Evolutionary conservation across 1,140 invertebrate species (phyloP), one percentile per base, ranked within the genome.

Genomic region (Saccostrea glomerata): DNA sequence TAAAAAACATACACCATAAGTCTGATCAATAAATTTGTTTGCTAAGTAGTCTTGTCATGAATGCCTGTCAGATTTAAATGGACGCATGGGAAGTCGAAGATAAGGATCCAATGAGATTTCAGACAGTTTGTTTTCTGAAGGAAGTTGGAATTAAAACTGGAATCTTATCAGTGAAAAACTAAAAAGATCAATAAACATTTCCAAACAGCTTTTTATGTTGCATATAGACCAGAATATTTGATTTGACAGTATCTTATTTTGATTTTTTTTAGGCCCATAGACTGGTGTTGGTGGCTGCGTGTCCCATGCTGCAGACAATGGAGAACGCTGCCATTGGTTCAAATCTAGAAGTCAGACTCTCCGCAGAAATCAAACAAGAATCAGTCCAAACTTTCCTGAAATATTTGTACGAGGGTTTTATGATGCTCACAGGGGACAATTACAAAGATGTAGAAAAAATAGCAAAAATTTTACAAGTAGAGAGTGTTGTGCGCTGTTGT

Each of bases 251-350:
- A 60, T 55, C 82, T 54, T 56, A n/a, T 85, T 40, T n/a, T n/a
- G n/a, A n/a, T n/a, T n/a, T n/a, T n/a, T 30, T 85, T 23, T 63
- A 90, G 90, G 90, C 90, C 55, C 90, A 90, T 30, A 86, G 90
- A 86, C 54, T 90, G 17, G 90, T 90, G 15, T 36, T 90, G 30
- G 88, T 90, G 6, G 90, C 90, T 73, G 90, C 90, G 13, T 90
- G 88, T 85, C 90, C 90, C 1, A 90, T 90, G 90, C 54, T 90
- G n/a, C 90, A 90, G 85, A 87, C 84, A 9, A 90, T 90, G 90
- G 88, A 90, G 25, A 88, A 87, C 84, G 90, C 90, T 11, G 82
- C 86, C 7, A 66, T 86, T 40, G 90, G 90, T 40, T 85, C 88
- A 30, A 84, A 88, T 66, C 88, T 90, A 30, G 90, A 90, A 88